phyloP scores from a whole-genome alignment of 1,140 invertebrate species.

The Cyphomyrmex costatus region DNA sequence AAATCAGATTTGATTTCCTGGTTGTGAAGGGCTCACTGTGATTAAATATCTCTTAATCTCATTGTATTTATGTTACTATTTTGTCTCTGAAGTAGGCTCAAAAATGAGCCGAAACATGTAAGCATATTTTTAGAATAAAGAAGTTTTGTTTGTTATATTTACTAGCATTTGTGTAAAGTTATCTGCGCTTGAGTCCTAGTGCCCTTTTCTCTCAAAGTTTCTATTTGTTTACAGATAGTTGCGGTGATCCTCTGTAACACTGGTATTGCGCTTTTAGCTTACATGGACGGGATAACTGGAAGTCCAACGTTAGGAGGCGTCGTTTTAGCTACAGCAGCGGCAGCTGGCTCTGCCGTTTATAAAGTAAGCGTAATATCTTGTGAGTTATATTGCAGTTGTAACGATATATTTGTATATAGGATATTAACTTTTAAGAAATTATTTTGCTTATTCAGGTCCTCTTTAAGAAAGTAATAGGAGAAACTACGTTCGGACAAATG shows the following conservation, averaged over 20 bases:
- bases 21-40: too few species aligned
- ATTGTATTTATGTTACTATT: too few species aligned
- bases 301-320: constrained; percentile 96
- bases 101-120: too few species aligned
- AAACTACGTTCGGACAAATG: constrained; percentile 95
- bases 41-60: too few species aligned
- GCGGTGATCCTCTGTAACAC: constrained; percentile 98
- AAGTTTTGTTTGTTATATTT: too few species aligned
- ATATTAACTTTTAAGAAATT: constrained; percentile 16
- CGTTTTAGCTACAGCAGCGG: constrained; percentile 95
- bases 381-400: not conserved
- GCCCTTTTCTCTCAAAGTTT: too few species aligned
- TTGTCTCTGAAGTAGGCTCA: too few species aligned
- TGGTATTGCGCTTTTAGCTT: constrained; percentile 96
- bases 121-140: too few species aligned
- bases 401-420: not conserved
- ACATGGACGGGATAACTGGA: constrained; percentile 97
- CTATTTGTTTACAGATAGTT: constrained; percentile 93
- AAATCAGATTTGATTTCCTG: too few species aligned
- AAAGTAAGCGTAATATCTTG: constrained; percentile 89
- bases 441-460: constrained; percentile 89
- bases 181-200: too few species aligned
- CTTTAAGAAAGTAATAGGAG: constrained; percentile 96
- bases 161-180: too few species aligned
- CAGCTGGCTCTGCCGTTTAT: constrained; percentile 96